Evolutionary conservation across 2,797 vertebrate species (phyloP), one percentile per base, ranked within the genome.

Genomic region (Heterohyrax brucei): DNA sequence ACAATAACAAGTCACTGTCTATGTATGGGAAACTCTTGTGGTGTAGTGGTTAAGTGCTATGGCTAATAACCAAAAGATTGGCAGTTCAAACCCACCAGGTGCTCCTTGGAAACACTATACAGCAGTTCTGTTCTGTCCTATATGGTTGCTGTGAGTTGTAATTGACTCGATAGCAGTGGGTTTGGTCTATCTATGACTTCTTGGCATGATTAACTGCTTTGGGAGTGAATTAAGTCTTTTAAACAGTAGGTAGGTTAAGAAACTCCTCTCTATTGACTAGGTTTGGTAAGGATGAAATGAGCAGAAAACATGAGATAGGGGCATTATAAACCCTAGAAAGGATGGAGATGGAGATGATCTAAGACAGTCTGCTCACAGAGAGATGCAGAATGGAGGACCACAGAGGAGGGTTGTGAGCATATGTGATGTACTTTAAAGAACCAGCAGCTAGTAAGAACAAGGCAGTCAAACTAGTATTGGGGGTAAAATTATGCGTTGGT

Each of bases 231-330:
- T 68, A 95, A 94, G 53, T 46, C 85, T 61, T 1, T 85, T 59
- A 94, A 85, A 76, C n/a, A 92, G 44, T 62, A 77, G 59, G 56
- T 89, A 80, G 62, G 16, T 86, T 85, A 82, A 86, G 66, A 24
- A 85, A 7, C 64, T 61, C 18, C 94, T 75, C 66, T 89, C 7
- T 48, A 30, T 83, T 78, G 33, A 85, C 89, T 70, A 87, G 81
- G 81, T 50, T 92, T 1, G 8, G 19, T 94, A 56, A 96, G 79
- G 64, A 59, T 5, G 78, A 62, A 84, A 26, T 81, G 39, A 92
- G 19, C 61, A 77, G 89, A 53, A 92, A 95, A 84, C 46, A 26
- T 10, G 18, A 83, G 30, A 80, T 59, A 87, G 76, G 48, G 80
- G 28, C 87, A 79, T 18, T 33, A n/a, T 18, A 79, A 66, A 13